Base-by-base conservation (phyloP, 2,888 invertebrate genomes). In the Spilarctia lutea region DNA sequence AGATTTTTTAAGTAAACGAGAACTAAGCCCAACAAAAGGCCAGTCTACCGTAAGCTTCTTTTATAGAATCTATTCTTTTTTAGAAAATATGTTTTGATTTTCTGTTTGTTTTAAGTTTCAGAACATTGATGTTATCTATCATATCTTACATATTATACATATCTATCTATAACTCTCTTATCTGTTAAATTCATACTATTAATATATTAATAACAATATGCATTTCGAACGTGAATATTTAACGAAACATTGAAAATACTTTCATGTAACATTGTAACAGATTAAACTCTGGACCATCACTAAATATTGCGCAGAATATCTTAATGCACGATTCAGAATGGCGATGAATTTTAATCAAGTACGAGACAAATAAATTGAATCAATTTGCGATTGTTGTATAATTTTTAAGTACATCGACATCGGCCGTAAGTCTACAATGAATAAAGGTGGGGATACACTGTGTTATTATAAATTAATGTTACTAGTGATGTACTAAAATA, bases 281-380 rank as follows among this genome's bases (percentile, higher is more conserved):
- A 71, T n/a, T n/a, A 24, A 69, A 68, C 65, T 39, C 33, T 68
- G 35, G 33, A 65, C 69, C 65, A 65, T 76, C 75, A 70, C 66
- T 66, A n/a, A 77, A 79, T 65, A 74, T 74, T 73, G 68, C 42
- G 65, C 33, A 27, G 52, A 71, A 74, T 66, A 74, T 75, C 72
- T 80, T 18, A 30, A 75, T 73, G 65, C 27, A 83, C 79, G 78
- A 77, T 76, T 68, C 30, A 48, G 76, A 83, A 81, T 79, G 71
- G 80, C 79, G 75, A 79, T 74, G 76, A 81, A 85, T 81, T 77
- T 85, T 78, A 80, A 84, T 80, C 78, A 78, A 81, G 71, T 80
- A 67, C 11, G 67, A 52, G 24, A 39, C 66, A 66, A 73, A 85
- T 85, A 85, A 77, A 79, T 81, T 84, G 52, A 71, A 45, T 11